These are phyloP conservation scores for Agelas oroides DNA, from an alignment of 37 sponge, comb jelly and placozoan species.

Conservation along the genomic window DNA sequence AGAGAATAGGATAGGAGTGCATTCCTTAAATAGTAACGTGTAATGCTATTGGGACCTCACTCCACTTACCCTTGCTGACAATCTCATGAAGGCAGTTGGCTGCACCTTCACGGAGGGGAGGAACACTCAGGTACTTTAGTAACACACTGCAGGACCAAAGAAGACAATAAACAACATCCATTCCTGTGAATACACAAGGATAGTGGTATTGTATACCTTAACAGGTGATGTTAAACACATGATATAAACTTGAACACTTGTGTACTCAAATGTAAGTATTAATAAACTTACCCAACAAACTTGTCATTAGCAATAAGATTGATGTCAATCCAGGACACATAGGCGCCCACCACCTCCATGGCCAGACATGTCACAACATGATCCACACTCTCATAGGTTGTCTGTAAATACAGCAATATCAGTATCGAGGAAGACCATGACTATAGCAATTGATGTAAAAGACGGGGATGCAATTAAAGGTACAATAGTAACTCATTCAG, in stretches of 20 bases:
- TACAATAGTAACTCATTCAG: too few species aligned
- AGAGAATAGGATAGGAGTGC: too few species aligned
- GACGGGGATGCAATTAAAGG: too few species aligned
- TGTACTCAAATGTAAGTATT: too few species aligned
- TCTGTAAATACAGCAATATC: too few species aligned
- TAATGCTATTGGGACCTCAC: background rate
- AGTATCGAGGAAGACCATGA: background rate
- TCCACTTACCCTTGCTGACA: constrained; percentile 75
- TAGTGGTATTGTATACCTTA: too few species aligned
- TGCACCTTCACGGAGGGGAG: constrained; percentile 70
- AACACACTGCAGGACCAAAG: constrained; percentile 61
- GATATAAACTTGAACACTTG: too few species aligned
- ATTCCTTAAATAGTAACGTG: too few species aligned
- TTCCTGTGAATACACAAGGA: too few species aligned
- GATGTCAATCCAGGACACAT: constrained; percentile 92
- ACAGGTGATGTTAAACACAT: too few species aligned
- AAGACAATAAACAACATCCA: background rate
- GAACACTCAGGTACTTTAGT: constrained; percentile 71
- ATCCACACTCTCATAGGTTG: constrained; percentile 48
- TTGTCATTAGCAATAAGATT: constrained; percentile 81
- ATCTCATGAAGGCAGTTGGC: constrained; percentile 81
- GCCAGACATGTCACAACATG: constrained; percentile 59
- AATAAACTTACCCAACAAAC: constrained; percentile 61
- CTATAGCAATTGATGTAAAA: background rate
- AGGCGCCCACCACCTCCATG: constrained; percentile 84